Percentiles rank a stretch among this genome's conserved stretches.
phyloP scores from a whole-genome alignment of 2,797 vertebrate species.

The Acanthiza pusilla region DNA sequence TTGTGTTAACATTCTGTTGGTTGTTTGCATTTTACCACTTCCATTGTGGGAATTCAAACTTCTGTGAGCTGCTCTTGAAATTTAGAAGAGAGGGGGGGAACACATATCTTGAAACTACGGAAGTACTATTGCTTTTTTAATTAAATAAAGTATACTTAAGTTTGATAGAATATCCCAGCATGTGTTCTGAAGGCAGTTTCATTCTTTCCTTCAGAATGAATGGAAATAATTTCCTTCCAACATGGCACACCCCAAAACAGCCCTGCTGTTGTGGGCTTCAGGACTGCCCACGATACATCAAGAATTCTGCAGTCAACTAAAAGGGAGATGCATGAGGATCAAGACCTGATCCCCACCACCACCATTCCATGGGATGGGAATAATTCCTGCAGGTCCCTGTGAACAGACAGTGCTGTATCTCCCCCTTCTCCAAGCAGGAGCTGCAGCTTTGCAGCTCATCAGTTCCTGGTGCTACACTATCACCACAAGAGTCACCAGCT shows the following conservation, averaged over 20 bases:
- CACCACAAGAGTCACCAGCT: not conserved
- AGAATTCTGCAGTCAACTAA: not conserved
- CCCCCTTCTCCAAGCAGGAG: not conserved
- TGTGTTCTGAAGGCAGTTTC: not conserved
- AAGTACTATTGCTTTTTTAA: not conserved
- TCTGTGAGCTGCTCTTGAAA: not conserved
- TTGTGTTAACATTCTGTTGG: not conserved
- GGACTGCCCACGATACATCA: not conserved
- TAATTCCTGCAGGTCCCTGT: not conserved
- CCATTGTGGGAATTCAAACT: not conserved
- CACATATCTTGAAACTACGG: not conserved
- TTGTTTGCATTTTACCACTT: not conserved
- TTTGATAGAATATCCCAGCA: not conserved
- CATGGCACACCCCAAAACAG: not conserved
- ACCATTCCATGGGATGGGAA: not conserved
- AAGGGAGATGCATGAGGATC: not conserved
- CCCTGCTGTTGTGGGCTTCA: not conserved
- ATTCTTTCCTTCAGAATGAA: not conserved
- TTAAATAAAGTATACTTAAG: not conserved
- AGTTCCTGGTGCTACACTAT: not conserved
- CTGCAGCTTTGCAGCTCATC: not conserved
- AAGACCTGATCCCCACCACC: not conserved
- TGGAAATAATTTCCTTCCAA: not conserved
- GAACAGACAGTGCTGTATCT: not conserved
- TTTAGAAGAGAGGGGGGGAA: not conserved